A percentile compares a stretch with the other conserved stretches of the same genome.
Conservation (phyloP, 2,797 vertebrate species). For the Carcharodon carcharias region DNA sequence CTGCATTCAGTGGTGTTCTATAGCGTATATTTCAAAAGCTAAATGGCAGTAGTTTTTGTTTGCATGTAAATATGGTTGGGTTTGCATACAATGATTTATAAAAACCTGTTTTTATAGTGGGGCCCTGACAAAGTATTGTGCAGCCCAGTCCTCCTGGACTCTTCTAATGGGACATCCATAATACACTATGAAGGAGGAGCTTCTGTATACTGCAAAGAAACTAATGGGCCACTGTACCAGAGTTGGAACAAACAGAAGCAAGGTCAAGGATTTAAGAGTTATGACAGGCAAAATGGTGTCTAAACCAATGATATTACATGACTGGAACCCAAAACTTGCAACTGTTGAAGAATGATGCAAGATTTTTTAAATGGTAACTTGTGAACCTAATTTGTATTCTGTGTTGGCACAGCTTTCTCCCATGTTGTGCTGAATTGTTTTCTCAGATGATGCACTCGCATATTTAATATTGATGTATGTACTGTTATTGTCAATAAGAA, state of each 20-base stretch:
- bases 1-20: background rate
- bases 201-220: background rate
- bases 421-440: background rate
- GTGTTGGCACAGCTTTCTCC: background rate
- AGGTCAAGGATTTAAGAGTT: background rate
- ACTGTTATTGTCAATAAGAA: background rate
- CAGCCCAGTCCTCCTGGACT: background rate
- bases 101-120: background rate
- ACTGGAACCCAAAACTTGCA: background rate
- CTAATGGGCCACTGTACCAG: background rate
- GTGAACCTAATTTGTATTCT: slow-evolving; percentile 7
- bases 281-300: background rate
- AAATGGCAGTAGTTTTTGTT: background rate
- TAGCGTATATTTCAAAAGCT: background rate
- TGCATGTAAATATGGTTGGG: background rate
- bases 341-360: background rate
- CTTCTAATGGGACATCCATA: background rate
- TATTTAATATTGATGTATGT: background rate
- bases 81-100: background rate
- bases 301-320: background rate
- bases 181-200: background rate
- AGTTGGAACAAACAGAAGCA: background rate
- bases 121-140: background rate
- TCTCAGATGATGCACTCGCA: background rate
- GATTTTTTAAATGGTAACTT: background rate